Base-by-base conservation (phyloP, 2,113 vertebrate species). In the Rhizomys pruinosus region DNA sequence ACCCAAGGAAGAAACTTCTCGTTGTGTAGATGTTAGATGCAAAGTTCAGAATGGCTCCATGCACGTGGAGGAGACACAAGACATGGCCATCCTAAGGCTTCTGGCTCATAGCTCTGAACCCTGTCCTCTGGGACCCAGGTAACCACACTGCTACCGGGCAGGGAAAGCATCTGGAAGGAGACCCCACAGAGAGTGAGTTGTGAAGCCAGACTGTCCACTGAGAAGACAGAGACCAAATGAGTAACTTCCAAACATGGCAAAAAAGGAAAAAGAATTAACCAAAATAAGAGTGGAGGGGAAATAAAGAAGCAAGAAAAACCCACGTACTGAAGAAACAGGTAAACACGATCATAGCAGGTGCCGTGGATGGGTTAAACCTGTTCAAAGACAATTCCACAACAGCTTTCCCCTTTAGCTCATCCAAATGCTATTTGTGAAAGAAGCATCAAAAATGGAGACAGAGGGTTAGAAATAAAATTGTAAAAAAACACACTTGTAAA, bases 381-480 rank as follows among this genome's bases (percentile, higher is more conserved):
- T 66, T 92, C 71, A 87, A 95, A 94, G 19, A 64, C 23, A 92
- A 84, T 88, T 77, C 84, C 52, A 90, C 27, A 88, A 9, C 91
- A 34, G 5, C 9, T 34, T 89, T 92, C n/a, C 0, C 4, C 34
- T 61, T 93, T 55, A 91, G 61, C 77, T 89, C n/a, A 87, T 44
- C 39, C 84, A 52, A 68, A 80, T 42, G 29, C 15, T 85, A 63
- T 47, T 92, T 84, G 71, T 73, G 32, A 93, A 93, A 92, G 71
- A 81, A 96, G 57, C 10, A 74, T 57, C 29, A 90, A 87, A 82
- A 90, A 86, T 16, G 77, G 63, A 96, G 59, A 82, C n/a, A 63
- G n/a, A 86, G 91, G 44, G 5, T 27, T 94, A 86, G n/a, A n/a
- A 74, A 37, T 66, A 86, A 94, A 93, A 23, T 64, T 55, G 69